Conservation (phyloP, 2,797 vertebrate genomes). For the Ctenopoma kingsleyae region DNA sequence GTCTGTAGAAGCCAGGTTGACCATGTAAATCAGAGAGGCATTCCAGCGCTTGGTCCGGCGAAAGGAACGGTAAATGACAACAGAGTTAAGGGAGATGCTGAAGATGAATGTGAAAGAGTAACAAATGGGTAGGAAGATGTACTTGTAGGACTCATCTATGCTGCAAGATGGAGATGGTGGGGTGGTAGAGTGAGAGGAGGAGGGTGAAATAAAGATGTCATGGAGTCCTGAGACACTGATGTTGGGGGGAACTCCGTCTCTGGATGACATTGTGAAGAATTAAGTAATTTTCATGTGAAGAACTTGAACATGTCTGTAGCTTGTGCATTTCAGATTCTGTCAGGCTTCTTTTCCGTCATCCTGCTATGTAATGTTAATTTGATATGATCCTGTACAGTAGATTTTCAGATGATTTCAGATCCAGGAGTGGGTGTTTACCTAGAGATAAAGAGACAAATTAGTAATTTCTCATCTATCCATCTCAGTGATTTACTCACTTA, state of each 20-base stretch:
- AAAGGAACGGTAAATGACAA: constrained; percentile 87
- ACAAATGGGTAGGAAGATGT: constrained; percentile 89
- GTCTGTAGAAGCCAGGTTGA: constrained; percentile 88
- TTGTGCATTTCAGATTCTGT: constrained; percentile 17
- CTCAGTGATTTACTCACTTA: background rate
- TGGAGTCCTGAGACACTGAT: constrained; percentile 24
- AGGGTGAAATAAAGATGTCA: constrained; percentile 31
- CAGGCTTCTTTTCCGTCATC: constrained; percentile 43
- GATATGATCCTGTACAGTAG: background rate
- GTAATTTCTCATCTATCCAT: constrained; percentile 10
- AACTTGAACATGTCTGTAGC: constrained; percentile 6
- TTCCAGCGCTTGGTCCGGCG: constrained; percentile 87
- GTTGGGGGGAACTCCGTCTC: constrained; percentile 26
- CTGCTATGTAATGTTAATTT: constrained; percentile 16
- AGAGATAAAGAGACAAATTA: constrained; percentile 47
- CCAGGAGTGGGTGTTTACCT: constrained; percentile 42
- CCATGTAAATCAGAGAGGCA: constrained; percentile 89
- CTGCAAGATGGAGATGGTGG: constrained; percentile 76
- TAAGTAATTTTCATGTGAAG: constrained; percentile 39
- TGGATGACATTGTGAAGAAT: constrained; percentile 55
- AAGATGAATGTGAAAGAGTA: constrained; percentile 90
- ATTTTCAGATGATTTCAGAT: constrained; percentile 16
- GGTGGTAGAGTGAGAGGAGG: constrained; percentile 18
- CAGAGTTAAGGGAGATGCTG: constrained; percentile 86
- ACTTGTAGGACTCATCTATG: constrained; percentile 90